phyloP scores from a whole-genome alignment of 2,888 invertebrate genomes.

The Synergus itoensis region DNA sequence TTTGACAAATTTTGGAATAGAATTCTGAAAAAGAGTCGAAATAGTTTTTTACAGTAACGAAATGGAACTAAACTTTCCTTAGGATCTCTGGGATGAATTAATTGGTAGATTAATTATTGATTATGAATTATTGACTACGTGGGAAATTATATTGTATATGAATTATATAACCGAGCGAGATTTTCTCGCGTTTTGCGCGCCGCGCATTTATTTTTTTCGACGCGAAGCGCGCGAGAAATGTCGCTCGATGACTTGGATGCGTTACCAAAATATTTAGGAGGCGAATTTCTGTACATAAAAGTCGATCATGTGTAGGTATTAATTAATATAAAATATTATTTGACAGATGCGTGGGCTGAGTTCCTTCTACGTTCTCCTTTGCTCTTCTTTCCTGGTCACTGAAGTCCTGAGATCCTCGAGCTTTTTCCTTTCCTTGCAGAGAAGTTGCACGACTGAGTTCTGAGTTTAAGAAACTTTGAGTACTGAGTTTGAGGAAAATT shows the following conservation, averaged over 20 bases:
- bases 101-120: slow-evolving; percentile 27
- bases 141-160: slow-evolving; percentile 10
- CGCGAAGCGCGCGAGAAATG: neutral
- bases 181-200: slow-evolving; percentile 2
- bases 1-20: no score
- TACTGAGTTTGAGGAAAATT: no score
- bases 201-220: slow-evolving; percentile 12
- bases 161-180: neutral
- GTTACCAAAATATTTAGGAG: slow-evolving; percentile 42
- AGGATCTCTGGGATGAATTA: neutral
- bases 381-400: neutral
- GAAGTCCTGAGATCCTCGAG: neutral
- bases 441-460: neutral
- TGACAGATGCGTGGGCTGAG: neutral
- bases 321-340: slow-evolving; percentile 33
- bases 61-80: neutral
- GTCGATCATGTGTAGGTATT: slow-evolving; percentile 30
- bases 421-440: neutral
- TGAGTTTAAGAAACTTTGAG: neutral
- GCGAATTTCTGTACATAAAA: slow-evolving; percentile 34
- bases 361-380: neutral
- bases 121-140: slow-evolving; percentile 8
- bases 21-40: no score
- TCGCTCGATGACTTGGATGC: neutral
- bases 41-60: no score